These are phyloP conservation scores for Cantharis flavilabris DNA, from an alignment of 2,888 invertebrate genomes.

Conservation along the genomic window DNA sequence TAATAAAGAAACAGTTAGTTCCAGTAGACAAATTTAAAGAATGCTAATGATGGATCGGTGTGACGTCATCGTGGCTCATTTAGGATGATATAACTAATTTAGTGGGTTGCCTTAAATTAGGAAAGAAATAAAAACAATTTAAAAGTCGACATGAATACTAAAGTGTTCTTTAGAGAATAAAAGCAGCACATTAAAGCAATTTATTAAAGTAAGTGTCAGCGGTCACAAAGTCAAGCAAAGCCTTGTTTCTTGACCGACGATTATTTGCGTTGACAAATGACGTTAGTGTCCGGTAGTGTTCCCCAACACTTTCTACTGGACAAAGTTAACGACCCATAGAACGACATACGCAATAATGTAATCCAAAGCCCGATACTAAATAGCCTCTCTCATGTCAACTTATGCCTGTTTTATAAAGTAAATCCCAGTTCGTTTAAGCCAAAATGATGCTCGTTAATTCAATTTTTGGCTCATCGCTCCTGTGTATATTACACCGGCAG, in stretches of 20 bases:
- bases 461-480: constrained; percentile 30
- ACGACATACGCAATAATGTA: constrained; percentile 30
- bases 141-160: constrained; percentile 18
- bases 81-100: constrained; percentile 2
- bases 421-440: constrained; percentile 19
- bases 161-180: constrained; percentile 21
- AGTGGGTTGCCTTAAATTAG: constrained; percentile 1
- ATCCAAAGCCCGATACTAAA: constrained; percentile 9
- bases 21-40: not conserved
- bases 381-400: constrained; percentile 3
- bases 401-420: constrained; percentile 16
- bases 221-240: constrained; percentile 23
- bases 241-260: constrained; percentile 33
- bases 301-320: constrained; percentile 45
- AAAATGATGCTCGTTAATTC: constrained; percentile 24
- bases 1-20: not conserved
- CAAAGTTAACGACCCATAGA: constrained; percentile 43
- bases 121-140: constrained; percentile 12
- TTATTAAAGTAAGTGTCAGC: constrained; percentile 29
- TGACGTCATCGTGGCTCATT: not conserved
- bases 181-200: constrained; percentile 24
- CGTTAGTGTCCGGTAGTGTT: constrained; percentile 41
- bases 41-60: not conserved
- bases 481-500: constrained; percentile 23
- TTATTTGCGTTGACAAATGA: constrained; percentile 43